Evolutionary conservation across 2,797 vertebrate genomes (phyloP).

Genomic region (Gastrophryne carolinensis): DNA sequence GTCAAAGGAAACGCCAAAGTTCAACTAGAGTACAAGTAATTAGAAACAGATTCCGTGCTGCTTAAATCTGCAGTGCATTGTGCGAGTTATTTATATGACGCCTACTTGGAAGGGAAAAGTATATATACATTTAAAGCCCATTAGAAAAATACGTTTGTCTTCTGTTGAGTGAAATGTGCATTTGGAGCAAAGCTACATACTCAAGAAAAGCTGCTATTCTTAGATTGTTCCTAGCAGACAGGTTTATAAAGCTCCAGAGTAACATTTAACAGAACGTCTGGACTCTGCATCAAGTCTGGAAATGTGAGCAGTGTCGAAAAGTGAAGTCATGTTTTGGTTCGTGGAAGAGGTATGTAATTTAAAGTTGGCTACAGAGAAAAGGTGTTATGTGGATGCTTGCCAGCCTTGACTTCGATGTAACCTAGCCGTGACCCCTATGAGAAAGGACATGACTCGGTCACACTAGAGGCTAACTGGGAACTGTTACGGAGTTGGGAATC

Average conservation of each 20-base stretch:
- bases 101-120: conserved; percentile 14
- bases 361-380: conserved; percentile 51
- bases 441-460: conserved; percentile 72
- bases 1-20: conserved; percentile 89
- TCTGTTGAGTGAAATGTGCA: conserved; percentile 38
- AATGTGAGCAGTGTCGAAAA: conserved; percentile 57
- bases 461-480: conserved; percentile 62
- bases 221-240: conserved; percentile 33
- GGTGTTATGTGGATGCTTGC: conserved; percentile 62
- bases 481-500: conserved; percentile 63
- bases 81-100: conserved; percentile 69
- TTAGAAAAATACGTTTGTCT: conserved; percentile 66
- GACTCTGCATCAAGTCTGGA: conserved; percentile 53
- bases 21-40: conserved; percentile 90
- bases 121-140: conserved; percentile 67
- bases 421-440: conserved; percentile 76
- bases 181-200: conserved; percentile 59
- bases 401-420: conserved; percentile 80
- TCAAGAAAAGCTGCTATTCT: conserved; percentile 61
- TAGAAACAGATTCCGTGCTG: conserved; percentile 79
- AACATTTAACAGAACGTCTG: conserved; percentile 3
- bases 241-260: conserved; percentile 33
- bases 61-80: conserved; percentile 64
- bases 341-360: conserved; percentile 50
- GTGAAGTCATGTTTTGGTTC: conserved; percentile 45